Base-by-base conservation (phyloP, 2,888 invertebrate genomes). In the Nematopogon swammerdamellus region DNA sequence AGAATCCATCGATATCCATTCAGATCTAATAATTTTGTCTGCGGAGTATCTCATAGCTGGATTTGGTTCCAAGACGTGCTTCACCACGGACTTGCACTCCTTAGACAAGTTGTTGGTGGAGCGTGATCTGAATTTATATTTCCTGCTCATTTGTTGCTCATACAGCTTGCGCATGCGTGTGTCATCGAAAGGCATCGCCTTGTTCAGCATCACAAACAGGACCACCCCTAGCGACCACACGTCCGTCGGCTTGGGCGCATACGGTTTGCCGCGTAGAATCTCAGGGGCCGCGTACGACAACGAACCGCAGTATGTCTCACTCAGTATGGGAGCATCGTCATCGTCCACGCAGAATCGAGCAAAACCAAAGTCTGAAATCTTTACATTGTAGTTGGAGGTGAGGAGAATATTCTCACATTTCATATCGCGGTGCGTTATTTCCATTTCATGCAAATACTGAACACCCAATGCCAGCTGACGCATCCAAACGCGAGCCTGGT, bases 271-370 rank as follows among this genome's bases (percentile, higher is more conserved):
- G 52, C 86, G 82, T 5, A 94, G 73, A 49, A 95, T 87, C 71
- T 95, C 94, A 0, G 94, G 93, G 0, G 94, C 91, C 0, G 91
- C 92, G 64, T 95, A 95, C 1, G 92, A 91, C 59, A 92, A 82
- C 8, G 92, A 92, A 4, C 93, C 94, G 62, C 93, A 94, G 61
- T 89, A 93, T 0, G 93, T 93, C 57, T 87, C 85, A 58, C 92
- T 91, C 44, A 86, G 63, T 18, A 85, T 61, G 8, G 71, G 66
- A 50, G 68, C 60, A 20, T 70, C 68, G 11, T 64, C 59, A 1
- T 70, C 67, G 52, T 79, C 70, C 5, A 80, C 58, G 50, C 73
- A 72, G 46, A 69, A 63, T 42, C 81, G 79, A 0, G 91, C 83
- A 62, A 92, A 92, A 2, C 93, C 93, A 63, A 92, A 93, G 72